A percentile compares a stretch with the other conserved stretches of the same genome.
Conservation (phyloP, 30 jellyfish, hydroid and myxozoan genomes). For the Clytia hemisphaerica region DNA sequence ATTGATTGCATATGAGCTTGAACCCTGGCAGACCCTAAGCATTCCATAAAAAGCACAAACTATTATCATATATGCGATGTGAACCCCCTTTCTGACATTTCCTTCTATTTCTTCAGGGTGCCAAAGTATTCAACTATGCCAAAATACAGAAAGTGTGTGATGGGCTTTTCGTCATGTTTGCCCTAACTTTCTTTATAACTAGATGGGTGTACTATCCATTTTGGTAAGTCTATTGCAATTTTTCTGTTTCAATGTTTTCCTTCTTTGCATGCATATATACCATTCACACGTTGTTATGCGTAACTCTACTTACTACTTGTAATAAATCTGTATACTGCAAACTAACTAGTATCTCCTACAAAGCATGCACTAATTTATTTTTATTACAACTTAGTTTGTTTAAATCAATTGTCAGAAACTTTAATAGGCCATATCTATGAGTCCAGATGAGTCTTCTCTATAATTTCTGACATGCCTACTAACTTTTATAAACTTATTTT, state of each 20-base stretch:
- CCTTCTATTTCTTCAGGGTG: constrained; percentile 52
- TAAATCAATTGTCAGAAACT: no score
- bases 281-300: no score
- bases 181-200: constrained; percentile 46
- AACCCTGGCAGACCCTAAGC: no score
- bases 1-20: no score
- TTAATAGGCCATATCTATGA: no score
- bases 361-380: no score
- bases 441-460: not conserved
- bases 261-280: not conserved
- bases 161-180: constrained; percentile 71
- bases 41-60: no score
- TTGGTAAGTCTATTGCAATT: constrained; percentile 48
- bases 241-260: not conserved
- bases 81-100: not conserved
- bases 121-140: constrained; percentile 89
- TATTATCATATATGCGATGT: no score
- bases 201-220: constrained; percentile 75
- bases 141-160: constrained; percentile 77
- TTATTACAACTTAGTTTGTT: no score
- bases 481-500: no score
- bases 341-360: no score
- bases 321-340: not conserved
- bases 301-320: no score
- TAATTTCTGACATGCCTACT: not conserved